Conservation (phyloP, 2,888 invertebrate genomes). For the Lycaena phlaeas region DNA sequence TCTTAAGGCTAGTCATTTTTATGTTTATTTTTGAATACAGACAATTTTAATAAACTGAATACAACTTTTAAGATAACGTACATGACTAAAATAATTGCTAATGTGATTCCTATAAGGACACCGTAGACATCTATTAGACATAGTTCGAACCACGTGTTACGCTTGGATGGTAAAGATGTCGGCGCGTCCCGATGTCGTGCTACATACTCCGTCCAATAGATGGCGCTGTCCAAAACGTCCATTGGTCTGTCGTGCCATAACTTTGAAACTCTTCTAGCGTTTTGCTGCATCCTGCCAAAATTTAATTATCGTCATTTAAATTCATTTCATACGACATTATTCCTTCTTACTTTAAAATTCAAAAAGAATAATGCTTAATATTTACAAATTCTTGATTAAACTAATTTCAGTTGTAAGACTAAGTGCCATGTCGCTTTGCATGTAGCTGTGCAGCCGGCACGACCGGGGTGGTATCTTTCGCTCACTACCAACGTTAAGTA, state of each 20-base stretch:
- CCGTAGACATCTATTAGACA: constrained; percentile 42
- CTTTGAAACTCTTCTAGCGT: constrained; percentile 56
- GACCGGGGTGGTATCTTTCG: too few relatives aligned
- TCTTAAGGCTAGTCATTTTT: constrained; percentile 1
- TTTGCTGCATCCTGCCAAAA: constrained; percentile 44
- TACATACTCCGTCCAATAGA: constrained; percentile 77
- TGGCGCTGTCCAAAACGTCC: constrained; percentile 71
- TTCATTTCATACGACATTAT: not conserved
- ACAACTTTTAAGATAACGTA: constrained; percentile 17
- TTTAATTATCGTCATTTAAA: not conserved
- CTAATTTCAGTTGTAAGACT: too few relatives aligned
- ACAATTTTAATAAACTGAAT: constrained; percentile 1
- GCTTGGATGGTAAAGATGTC: constrained; percentile 32
- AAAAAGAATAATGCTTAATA: too few relatives aligned
- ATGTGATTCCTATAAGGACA: constrained; percentile 22
- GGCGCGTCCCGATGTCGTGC: constrained; percentile 55
- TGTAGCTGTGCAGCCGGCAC: too few relatives aligned
- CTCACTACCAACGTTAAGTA: too few relatives aligned
- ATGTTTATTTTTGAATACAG: not conserved
- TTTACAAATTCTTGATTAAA: too few relatives aligned
- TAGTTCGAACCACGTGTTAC: constrained; percentile 34
- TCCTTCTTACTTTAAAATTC: not conserved
- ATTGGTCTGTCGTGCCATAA: constrained; percentile 71
- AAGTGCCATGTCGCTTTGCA: too few relatives aligned
- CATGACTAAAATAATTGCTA: constrained; percentile 21